Evolutionary conservation across 2,797 vertebrate species (phyloP).

Genomic region (Rallus crepitans): DNA sequence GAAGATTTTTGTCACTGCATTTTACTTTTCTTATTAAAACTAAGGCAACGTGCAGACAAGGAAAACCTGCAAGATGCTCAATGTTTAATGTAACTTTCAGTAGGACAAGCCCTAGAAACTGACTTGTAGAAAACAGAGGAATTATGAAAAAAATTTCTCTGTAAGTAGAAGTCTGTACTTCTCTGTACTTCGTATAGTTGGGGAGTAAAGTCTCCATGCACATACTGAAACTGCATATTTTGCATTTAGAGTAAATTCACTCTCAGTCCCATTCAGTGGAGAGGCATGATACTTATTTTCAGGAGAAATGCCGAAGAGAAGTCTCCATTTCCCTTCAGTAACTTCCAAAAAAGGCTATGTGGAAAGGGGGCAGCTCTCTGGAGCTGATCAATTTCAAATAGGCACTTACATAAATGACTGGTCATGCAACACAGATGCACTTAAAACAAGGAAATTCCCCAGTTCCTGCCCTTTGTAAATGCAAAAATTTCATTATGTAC

Average conservation of each 20-base stretch:
- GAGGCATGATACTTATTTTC: neutral
- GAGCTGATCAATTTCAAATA: neutral
- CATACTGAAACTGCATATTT: neutral
- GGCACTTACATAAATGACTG: neutral
- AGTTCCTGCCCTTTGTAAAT: neutral
- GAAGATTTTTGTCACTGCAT: neutral
- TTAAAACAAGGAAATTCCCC: neutral
- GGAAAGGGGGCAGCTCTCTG: neutral
- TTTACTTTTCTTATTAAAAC: neutral
- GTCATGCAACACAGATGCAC: neutral
- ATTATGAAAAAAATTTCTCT: neutral
- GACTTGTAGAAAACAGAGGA: neutral
- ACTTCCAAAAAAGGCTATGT: neutral
- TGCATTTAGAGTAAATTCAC: neutral
- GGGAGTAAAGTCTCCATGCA: neutral
- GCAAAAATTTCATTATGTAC: neutral
- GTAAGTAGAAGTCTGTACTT: neutral
- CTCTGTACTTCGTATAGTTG: neutral
- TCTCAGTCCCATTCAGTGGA: neutral
- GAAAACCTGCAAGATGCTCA: neutral
- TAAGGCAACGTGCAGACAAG: neutral
- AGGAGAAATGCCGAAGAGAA: neutral
- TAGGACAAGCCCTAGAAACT: neutral
- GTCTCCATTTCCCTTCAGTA: neutral
- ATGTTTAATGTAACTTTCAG: neutral